These are phyloP conservation scores for Neocrepidodera transversa DNA, from an alignment of 2,888 invertebrate genomes.

Conservation along the genomic window DNA sequence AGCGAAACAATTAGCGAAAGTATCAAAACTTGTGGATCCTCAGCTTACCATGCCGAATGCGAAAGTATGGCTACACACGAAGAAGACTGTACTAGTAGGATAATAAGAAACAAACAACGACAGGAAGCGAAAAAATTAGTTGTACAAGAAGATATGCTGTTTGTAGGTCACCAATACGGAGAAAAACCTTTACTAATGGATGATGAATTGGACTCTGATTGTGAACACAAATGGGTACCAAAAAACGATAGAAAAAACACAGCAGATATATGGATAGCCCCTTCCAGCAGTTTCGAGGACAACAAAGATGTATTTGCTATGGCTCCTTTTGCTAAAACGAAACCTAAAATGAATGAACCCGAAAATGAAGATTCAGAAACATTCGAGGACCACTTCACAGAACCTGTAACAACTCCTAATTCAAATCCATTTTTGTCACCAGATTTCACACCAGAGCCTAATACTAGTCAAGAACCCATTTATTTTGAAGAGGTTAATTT, in stretches of 20 bases:
- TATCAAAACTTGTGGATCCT: slow-evolving; percentile 72
- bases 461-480: slow-evolving; percentile 30
- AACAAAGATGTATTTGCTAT: slow-evolving; percentile 72
- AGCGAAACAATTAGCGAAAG: slow-evolving; percentile 68
- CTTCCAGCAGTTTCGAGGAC: slow-evolving; percentile 58
- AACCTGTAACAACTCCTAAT: slow-evolving; percentile 29
- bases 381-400: slow-evolving; percentile 17
- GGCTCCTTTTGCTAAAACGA: slow-evolving; percentile 68
- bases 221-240: slow-evolving; percentile 49
- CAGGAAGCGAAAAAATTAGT: slow-evolving; percentile 58
- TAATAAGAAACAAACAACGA: slow-evolving; percentile 62
- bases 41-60: slow-evolving; percentile 76
- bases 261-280: slow-evolving; percentile 54
- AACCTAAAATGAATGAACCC: slow-evolving; percentile 31
- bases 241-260: slow-evolving; percentile 47
- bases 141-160: slow-evolving; percentile 64
- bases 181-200: slow-evolving; percentile 77
- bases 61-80: slow-evolving; percentile 72
- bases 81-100: slow-evolving; percentile 65
- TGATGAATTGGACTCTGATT: slow-evolving; percentile 76
- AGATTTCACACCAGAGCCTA: slow-evolving; percentile 36
- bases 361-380: slow-evolving; percentile 12
- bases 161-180: slow-evolving; percentile 78
- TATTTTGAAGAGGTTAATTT: slow-evolving; percentile 45
- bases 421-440: slow-evolving; percentile 55